Base-by-base conservation (phyloP, 2,888 invertebrate genomes). In the Tetanocera ferruginea region DNA sequence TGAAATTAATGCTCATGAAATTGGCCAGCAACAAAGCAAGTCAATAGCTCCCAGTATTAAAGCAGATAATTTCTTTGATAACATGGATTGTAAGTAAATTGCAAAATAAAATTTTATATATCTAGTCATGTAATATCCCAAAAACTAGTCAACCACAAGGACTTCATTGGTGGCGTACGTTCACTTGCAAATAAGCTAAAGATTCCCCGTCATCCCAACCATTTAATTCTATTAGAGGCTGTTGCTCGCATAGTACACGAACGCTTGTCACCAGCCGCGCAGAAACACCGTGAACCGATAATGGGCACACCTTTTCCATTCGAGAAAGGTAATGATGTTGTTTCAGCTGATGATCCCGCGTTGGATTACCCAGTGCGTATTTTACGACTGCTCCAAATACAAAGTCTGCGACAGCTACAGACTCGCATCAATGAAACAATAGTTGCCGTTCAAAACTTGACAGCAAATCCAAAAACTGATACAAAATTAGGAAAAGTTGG, bases 381-480 rank as follows among this genome's bases (percentile, higher is more conserved):
- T 75, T 90, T 97, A 76, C 92, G 95, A 62, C 91, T 97, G 57
- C 88, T 95, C 64, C 94, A 94, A 87, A 93, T 95, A 64, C 89
- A 89, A 82, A 89, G 88, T 73, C 80, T 90, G 1, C 88, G 90
- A 0, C 83, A 89, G 81, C 91, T 99, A 71, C 99, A 99, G 89
- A 98, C 97, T 0, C 93, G 93, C 85, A 97, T 98, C 72, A 99
- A 99, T 90, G 97, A 98, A 89, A 94, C 96, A 0, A 95, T 99
- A 82, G 99, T 98, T 1, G 93, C 94, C 64, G 96, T 98, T 4
- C 99, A 99, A 91, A 93, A 91, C 80, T 91, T 99, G 1, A 99
- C 99, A 0, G 98, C 98, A 5, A 95, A 99, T 91, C 99, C 98
- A 2, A 97, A 97, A 91, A 99, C 98, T 80, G 98, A 99, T 87